Base-by-base conservation (phyloP, 2,888 invertebrate species). In the Tillus elongatus region DNA sequence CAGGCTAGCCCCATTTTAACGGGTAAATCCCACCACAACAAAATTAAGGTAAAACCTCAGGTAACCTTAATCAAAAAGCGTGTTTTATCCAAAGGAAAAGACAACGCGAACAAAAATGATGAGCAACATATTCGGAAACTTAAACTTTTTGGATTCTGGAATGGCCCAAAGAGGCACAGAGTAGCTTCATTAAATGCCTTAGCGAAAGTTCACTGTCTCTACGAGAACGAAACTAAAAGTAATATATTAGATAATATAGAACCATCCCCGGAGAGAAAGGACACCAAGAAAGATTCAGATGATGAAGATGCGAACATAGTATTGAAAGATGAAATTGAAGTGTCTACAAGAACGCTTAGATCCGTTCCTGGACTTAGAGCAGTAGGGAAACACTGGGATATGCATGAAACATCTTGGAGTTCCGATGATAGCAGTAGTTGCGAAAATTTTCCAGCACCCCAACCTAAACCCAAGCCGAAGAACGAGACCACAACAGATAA, bases 191-290 rank as follows among this genome's bases (percentile, higher is more conserved):
- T 91, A 15, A 91, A 91, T 59, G 91, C 91, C 1, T 63, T 85
- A 49, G 89, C 89, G 14, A 90, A 90, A 69, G 90, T 91, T 2
- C 89, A 90, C 60, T 89, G 89, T 56, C 70, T 91, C 13, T 90
- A 90, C 56, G 90, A 90, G 64, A 90, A 90, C 58, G 90, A 90
- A 66, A 80, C 82, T 34, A 71, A 82, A 33, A 79, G 79, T 1
- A 82, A 80, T 41, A 74, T 82, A 36, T 57, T 71, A 9, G 72
- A 72, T 16, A 53, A 19, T 45, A 36, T 36, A 48, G 34, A 11
- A 36, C 1, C 45, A 45, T 35, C 35, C 26, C n/a, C n/a, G n/a
- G n/a, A n/a, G n/a, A n/a, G n/a, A n/a, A 15, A 27, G 13, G 35
- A 31, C 4, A 13, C 11, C 3, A 33, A 39, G 11, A 42, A 33